Evolutionary conservation across 2,888 invertebrate species (phyloP).

Genomic region (Actias luna): DNA sequence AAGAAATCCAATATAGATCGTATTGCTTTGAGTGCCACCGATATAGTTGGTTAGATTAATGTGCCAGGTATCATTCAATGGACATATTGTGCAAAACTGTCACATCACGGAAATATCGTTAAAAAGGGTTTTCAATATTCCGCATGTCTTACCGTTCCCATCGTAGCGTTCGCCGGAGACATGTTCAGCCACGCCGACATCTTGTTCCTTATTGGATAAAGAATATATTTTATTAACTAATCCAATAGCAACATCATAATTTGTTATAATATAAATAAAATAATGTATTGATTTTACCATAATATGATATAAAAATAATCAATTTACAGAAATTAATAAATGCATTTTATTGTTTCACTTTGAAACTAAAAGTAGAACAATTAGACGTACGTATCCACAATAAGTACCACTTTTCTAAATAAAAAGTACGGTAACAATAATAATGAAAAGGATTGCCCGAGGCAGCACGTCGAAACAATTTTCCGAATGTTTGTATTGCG

Average conservation of each 20-base stretch:
- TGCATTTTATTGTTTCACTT: not conserved
- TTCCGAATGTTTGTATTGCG: constrained; percentile 9
- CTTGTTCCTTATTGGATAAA: constrained; percentile 54
- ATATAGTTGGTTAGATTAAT: constrained; percentile 22
- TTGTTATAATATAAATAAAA: too few relatives aligned
- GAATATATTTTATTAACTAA: not conserved
- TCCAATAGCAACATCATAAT: too few relatives aligned
- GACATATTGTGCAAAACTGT: constrained; percentile 36
- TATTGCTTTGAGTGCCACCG: constrained; percentile 23
- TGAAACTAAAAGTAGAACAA: not conserved
- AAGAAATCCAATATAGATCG: constrained; percentile 34
- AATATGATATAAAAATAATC: too few relatives aligned
- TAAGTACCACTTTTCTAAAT: not conserved
- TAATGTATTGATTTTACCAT: too few relatives aligned
- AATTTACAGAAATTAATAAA: too few relatives aligned
- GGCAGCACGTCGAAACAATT: not conserved
- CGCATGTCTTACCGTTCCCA: constrained; percentile 50
- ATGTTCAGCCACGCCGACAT: constrained; percentile 50
- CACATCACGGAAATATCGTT: constrained; percentile 23
- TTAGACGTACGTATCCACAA: not conserved
- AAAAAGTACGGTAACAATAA: not conserved
- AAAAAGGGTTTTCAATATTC: constrained; percentile 31
- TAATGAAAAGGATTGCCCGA: not conserved
- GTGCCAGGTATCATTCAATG: constrained; percentile 35
- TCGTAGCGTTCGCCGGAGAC: constrained; percentile 55